Conservation (phyloP, 2,113 vertebrate genomes). For the Myanophis thanlyinensis region DNA sequence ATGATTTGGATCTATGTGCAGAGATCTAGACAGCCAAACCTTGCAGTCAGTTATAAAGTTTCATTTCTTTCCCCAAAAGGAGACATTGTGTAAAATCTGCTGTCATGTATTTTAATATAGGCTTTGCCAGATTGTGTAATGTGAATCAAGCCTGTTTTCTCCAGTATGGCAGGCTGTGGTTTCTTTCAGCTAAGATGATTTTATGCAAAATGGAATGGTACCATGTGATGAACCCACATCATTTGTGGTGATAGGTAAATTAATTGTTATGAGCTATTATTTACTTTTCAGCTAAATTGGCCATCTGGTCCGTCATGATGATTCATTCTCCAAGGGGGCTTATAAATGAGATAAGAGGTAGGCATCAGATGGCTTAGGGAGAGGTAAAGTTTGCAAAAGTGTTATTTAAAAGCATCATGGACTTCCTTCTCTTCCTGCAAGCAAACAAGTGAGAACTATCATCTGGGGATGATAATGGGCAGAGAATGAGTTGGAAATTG, state of each 20-base stretch:
- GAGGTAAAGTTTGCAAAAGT: not conserved
- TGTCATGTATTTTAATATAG: not conserved
- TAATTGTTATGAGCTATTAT: not conserved
- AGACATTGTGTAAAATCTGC: not conserved
- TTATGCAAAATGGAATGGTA: not conserved
- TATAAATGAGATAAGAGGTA: not conserved
- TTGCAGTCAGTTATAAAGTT: not conserved
- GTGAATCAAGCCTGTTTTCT: not conserved
- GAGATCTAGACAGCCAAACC: not conserved
- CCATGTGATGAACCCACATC: not conserved
- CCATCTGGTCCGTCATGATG: not conserved
- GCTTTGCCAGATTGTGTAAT: not conserved
- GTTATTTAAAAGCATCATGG: not conserved
- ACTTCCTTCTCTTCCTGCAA: not conserved
- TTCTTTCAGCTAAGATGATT: not conserved
- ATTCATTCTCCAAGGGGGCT: not conserved
- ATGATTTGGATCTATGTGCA: not conserved
- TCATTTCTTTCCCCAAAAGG: not conserved
- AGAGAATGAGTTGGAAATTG: not conserved
- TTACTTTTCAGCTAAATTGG: not conserved
- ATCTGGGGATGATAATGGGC: not conserved
- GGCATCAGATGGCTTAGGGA: not conserved
- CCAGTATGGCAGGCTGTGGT: not conserved
- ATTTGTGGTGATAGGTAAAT: not conserved
- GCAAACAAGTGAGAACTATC: not conserved